These are phyloP conservation scores for Spea bombifrons DNA, from an alignment of 2,113 vertebrate species.

Conservation along the genomic window DNA sequence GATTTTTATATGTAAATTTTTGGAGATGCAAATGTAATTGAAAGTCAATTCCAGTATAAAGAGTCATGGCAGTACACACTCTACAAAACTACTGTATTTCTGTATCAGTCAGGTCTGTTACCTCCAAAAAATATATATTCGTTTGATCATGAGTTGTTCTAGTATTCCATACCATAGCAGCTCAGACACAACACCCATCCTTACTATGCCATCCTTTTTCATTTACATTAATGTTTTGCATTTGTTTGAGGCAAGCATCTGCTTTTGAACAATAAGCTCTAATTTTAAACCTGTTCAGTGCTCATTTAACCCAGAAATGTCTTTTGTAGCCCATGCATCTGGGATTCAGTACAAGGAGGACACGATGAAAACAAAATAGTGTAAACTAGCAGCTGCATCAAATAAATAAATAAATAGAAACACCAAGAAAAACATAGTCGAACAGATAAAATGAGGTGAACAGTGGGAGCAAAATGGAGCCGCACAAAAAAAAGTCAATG, in stretches of 20 bases:
- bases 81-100: too few species aligned
- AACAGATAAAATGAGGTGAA: slow-evolving; percentile 9
- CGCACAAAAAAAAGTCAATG: too few species aligned
- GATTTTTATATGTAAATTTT: too few species aligned
- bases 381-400: slow-evolving; percentile 63
- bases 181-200: slow-evolving; percentile 47
- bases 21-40: too few species aligned
- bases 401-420: slow-evolving; percentile 50
- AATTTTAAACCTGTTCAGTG: slow-evolving; percentile 76
- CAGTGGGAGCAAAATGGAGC: background rate
- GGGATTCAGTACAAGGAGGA: slow-evolving; percentile 67
- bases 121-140: too few species aligned
- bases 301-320: slow-evolving; percentile 72
- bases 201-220: slow-evolving; percentile 61
- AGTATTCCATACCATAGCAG: slow-evolving; percentile 11
- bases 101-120: too few species aligned
- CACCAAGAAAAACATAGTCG: background rate
- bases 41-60: too few species aligned
- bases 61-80: too few species aligned
- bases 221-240: slow-evolving; percentile 72
- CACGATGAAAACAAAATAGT: slow-evolving; percentile 60
- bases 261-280: slow-evolving; percentile 70
- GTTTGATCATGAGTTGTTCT: background rate
- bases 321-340: slow-evolving; percentile 73
- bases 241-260: slow-evolving; percentile 74